Evolutionary conservation across 2,113 vertebrate genomes (phyloP), one percentile per base, ranked within the genome.

Genomic region (Phocoena sinus): DNA sequence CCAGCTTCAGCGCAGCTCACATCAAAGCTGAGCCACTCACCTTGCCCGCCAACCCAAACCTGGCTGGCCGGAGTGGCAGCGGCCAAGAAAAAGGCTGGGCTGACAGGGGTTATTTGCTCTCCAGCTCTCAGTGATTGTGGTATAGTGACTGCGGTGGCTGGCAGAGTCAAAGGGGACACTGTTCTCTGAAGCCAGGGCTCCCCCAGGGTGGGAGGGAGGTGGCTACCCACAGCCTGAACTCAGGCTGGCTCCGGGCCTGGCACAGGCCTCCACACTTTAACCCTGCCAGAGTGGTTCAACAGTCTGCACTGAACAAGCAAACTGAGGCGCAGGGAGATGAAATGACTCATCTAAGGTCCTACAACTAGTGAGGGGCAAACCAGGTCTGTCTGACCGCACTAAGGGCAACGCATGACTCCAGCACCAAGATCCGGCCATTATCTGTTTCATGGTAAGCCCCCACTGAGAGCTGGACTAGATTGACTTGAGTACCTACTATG

Each of bases 121-220:
- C 98, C 95, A 97, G 97, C 68, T 68, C 96, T 38, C 28, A 85
- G 97, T 91, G 97, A 98, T 96, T 97, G 96, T 97, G 97, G 97
- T 95, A 94, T 98, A 97, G 98, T 98, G 98, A 96, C 98, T 95
- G 47, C 97, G 60, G 87, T 96, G 96, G 97, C 96, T 80, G 31
- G 1, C 79, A 86, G 90, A 96, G 97, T 98, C 98, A 98, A 98
- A 98, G 96, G 91, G 81, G 89, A 98, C 98, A 97, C 97, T 98
- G 98, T 98, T 98, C 96, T 96, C 98, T 96, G 97, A 98, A 65
- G 67, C 96, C 86, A 95, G 86, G 77, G 44, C 33, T 58, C 90
- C 62, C 91, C 28, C 41, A 36, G 36, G 36, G 74, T 31, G 28
- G 17, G 60, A 82, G 41, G 23, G 44, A 77, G 68, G 70, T 5